Evolutionary conservation across 2,888 invertebrate genomes (phyloP), one percentile per base, ranked within the genome.

Genomic region (Mythimna vitellina): DNA sequence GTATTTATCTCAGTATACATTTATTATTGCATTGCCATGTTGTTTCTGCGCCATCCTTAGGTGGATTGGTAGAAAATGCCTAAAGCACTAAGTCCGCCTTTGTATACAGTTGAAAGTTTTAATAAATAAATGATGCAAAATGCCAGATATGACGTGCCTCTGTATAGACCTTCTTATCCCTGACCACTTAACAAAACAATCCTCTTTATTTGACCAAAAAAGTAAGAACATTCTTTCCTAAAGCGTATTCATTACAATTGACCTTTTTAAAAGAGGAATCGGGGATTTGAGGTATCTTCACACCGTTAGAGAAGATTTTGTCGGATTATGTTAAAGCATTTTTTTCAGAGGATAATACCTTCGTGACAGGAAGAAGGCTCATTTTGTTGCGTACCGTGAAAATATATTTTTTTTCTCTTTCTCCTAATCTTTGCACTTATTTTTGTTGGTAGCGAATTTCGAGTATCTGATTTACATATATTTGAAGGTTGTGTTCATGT

Each of bases 281-380:
- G 29, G 67, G 62, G 81, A 67, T 68, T 83, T 80, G 56, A 57
- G 69, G 76, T 71, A 81, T 84, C 58, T 75, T 78, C 65, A 73
- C 81, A 64, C 82, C 84, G 65, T 81, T 75, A 67, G 53, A 81
- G 60, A 67, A 84, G 78, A 76, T 84, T 84, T 71, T 58, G 53
- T 54, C 69, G 78, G 73, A 84, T 78, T 78, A 83, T 65, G 42
- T 74, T 69, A 62, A 60, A 68, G 54, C 68, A 76, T 78, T 84
- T 83, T 80, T 77, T 75, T 73, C 64, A 46, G 54, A 66, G 62
- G 53, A 78, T 75, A 84, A 83, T 78, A 65, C 82, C 78, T 35
- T 54, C 67, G 65, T 77, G 78, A 76, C 78, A 78, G 78, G 70
- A 78, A 78, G 72, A 29, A 46, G 42, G 63, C 74, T 69, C 74